These are phyloP conservation scores for Syrmaticus mikado DNA, from an alignment of 2,113 vertebrate genomes.

Conservation along the genomic window DNA sequence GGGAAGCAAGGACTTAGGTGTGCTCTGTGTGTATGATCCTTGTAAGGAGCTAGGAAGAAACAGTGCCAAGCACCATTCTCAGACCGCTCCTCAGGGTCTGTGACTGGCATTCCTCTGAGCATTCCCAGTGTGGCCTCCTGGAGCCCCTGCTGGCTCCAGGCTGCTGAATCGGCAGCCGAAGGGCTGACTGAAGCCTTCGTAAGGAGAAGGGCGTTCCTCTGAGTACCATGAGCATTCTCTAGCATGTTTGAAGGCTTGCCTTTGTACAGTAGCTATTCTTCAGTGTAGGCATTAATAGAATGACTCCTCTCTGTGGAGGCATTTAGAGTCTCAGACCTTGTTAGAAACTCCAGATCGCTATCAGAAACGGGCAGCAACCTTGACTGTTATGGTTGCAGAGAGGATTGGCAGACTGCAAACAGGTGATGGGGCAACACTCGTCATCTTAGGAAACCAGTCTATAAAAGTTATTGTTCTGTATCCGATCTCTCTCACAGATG, in stretches of 20 bases:
- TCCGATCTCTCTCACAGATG: not conserved
- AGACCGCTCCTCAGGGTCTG: not conserved
- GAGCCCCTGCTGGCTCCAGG: not conserved
- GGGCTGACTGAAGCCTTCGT: not conserved
- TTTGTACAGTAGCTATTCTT: not conserved
- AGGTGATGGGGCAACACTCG: rapidly evolving
- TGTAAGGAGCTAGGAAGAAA: not conserved
- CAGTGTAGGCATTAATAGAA: not conserved
- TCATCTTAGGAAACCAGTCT: not conserved
- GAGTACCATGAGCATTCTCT: not conserved
- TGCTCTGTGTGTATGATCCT: not conserved
- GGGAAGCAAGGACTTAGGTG: not conserved
- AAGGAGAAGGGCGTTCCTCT: not conserved
- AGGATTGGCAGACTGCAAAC: not conserved
- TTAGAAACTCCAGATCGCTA: not conserved
- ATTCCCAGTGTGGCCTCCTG: not conserved
- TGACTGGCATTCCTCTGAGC: not conserved
- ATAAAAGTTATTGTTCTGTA: not conserved
- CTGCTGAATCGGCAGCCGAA: not conserved
- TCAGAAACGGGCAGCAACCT: not conserved
- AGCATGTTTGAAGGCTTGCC: not conserved
- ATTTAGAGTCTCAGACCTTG: not conserved
- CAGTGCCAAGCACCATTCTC: not conserved
- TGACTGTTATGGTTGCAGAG: rapidly evolving
- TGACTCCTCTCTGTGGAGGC: not conserved